Evolutionary conservation across 2,888 invertebrate genomes (phyloP).

Genomic region (Ochropacha duplaris): DNA sequence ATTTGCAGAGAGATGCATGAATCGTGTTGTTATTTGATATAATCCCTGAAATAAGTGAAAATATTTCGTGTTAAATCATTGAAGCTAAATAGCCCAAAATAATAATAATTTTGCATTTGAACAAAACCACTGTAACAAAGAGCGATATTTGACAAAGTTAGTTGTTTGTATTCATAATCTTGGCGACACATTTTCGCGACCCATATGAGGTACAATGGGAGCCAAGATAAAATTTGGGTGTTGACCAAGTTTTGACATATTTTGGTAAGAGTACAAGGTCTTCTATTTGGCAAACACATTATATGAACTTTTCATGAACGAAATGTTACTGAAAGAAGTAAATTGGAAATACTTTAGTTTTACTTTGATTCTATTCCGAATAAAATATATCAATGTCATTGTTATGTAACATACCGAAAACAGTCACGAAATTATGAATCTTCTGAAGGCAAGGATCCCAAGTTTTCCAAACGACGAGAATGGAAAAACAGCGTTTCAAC

Average conservation of each 20-base stretch:
- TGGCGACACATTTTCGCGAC: neutral
- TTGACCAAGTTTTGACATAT: neutral
- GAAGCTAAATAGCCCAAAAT: neutral
- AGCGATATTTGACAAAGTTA: neutral
- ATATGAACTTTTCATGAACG: neutral
- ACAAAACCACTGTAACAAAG: neutral
- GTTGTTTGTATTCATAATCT: conserved; percentile 1
- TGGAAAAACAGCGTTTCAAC: no score
- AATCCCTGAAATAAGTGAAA: no score
- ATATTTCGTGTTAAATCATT: neutral
- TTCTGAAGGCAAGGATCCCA: no score
- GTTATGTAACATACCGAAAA: no score
- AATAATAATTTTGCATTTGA: neutral
- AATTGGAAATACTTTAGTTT: neutral
- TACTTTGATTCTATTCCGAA: neutral
- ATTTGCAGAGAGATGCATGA: no score
- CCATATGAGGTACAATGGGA: neutral
- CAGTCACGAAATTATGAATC: no score
- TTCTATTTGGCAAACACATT: neutral
- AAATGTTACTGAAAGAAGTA: neutral
- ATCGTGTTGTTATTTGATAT: no score
- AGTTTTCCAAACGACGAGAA: no score
- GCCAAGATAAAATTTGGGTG: conserved; percentile 3
- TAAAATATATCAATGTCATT: no score
- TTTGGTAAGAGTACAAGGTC: neutral